Percentiles rank a stretch among this genome's conserved stretches.
Evolutionary conservation across 2,888 invertebrate species (phyloP).

Genomic region (Synanthedon myopaeformis): DNA sequence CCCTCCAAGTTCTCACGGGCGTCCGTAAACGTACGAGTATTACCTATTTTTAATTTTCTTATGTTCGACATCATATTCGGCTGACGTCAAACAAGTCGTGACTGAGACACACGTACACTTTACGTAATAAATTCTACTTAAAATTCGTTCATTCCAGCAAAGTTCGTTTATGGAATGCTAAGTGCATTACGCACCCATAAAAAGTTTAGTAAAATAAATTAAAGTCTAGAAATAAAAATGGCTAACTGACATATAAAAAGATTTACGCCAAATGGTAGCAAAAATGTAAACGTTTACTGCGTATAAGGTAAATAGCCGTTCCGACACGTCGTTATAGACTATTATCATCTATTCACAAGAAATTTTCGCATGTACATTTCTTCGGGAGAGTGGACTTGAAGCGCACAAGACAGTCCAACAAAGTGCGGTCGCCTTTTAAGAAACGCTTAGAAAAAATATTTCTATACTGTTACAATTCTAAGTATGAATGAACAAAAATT

Average conservation of each 20-base stretch:
- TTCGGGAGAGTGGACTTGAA: slow-evolving; percentile 12
- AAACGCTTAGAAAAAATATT: slow-evolving; percentile 18
- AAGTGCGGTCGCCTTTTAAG: slow-evolving; percentile 22
- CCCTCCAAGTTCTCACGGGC: slow-evolving; percentile 57
- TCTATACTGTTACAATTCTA: slow-evolving; percentile 12
- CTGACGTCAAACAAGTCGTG: slow-evolving; percentile 40
- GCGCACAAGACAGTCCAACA: slow-evolving; percentile 6
- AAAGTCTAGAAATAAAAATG: neutral
- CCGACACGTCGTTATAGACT: slow-evolving; percentile 19
- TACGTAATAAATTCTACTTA: neutral
- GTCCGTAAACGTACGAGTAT: slow-evolving; percentile 39
- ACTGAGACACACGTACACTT: slow-evolving; percentile 21
- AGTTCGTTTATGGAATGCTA: neutral
- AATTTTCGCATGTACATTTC: slow-evolving; percentile 16
- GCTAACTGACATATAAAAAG: neutral
- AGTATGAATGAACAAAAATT: slow-evolving; percentile 54
- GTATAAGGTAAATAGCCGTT: slow-evolving; percentile 18
- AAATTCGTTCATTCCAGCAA: neutral
- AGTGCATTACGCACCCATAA: neutral
- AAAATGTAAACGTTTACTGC: slow-evolving; percentile 12
- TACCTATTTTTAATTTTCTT: slow-evolving; percentile 38
- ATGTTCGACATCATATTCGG: slow-evolving; percentile 40
- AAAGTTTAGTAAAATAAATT: neutral
- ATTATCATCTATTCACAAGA: slow-evolving; percentile 25
- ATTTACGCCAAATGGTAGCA: neutral